Base-by-base conservation (phyloP, 2,888 invertebrate genomes). In the Blera fallax region DNA sequence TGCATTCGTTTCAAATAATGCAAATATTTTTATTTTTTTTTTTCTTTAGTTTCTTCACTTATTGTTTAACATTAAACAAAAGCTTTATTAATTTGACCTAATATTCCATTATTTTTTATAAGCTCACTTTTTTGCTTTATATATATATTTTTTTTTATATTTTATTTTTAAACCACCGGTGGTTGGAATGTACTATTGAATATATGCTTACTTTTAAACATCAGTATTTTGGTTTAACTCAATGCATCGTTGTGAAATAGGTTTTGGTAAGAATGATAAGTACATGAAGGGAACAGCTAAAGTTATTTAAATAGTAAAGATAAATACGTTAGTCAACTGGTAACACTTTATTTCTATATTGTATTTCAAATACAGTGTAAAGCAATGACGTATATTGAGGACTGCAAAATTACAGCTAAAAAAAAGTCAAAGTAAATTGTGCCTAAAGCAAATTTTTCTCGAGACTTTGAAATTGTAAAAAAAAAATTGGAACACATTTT, bases 1-100 rank as follows among this genome's bases (percentile, higher is more conserved):
- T 83, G 70, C 69, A 62, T 73, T 83, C 52, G 60, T 83, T 83
- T 56, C 48, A 34, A 37, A 48, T 11, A 52, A 52, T 60, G 50
- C 29, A 52, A 58, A 58, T 77, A 34, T 69, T 50, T 65, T 7
- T 48, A 16, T 11, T 11, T 10, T 32, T 64, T 32, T 8, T 50
- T 34, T 21, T 45, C 24, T 50, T 60, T 24, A 37, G 10, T 56
- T 34, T 34, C 4, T 40, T 52, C 21, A 67, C 10, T 40, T 56
- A 5, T 24, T 37, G 2, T 14, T 58, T 18, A 67, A 27, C 18
- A 48, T n/a, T 37, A 43, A 60, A 60, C 54, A 77, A 50, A 78
- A 54, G 60, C 54, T 27, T 60, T 32, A 24, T 60, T 37, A 3
- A 21, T 27, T 45, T 60, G 14, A 54, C 54, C 27, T 50, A 16